Base-by-base conservation (phyloP, 2,113 vertebrate species). In the Microtus ochrogaster region DNA sequence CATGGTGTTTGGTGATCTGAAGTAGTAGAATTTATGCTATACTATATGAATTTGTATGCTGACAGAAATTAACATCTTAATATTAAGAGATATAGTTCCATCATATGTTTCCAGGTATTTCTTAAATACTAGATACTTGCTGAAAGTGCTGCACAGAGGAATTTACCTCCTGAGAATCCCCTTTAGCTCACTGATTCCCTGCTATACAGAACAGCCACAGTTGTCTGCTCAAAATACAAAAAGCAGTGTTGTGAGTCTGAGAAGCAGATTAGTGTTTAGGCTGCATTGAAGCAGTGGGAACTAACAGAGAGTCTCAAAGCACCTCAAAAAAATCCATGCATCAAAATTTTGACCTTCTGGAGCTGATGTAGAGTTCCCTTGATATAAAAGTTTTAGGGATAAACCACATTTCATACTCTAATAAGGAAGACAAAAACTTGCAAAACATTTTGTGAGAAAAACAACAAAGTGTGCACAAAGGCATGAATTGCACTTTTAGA, bases 141-240 rank as follows among this genome's bases (percentile, higher is more conserved):
- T 44, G 33, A 85, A 91, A 55, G 1, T 12, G 36, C 6, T 89
- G 66, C 12, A 81, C 41, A 58, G 4, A n/a, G 58, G 14, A 92
- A 47, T 85, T 89, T 76, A 58, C 24, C 61, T 79, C 2, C 21
- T 72, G 39, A 79, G 65, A 91, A 70, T 89, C 8, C 0, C 28
- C 28, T 10, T 61, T 63, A 47, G 61, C 22, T 72, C 41, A 47
- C 1, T 39, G 10, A 55, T 85, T 88, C 47, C 49, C 55, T 89
- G n/a, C 13, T 65, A 5, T 41, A 95, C 22, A 17, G 24, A 89
- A 84, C 21, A 85, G 9, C 52, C 30, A 85, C 49, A 41, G 47
- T 72, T 49, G 12, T 28, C 52, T n/a, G 65, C 87, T 87, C 3
- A 91, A 91, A 91, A 89, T 74, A 91, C 39, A 91, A 82, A 68